A percentile compares a stretch with the other conserved stretches of the same genome.
phyloP scores from a whole-genome alignment of 1,140 invertebrate genomes.

The Heliconius eleuchia region DNA sequence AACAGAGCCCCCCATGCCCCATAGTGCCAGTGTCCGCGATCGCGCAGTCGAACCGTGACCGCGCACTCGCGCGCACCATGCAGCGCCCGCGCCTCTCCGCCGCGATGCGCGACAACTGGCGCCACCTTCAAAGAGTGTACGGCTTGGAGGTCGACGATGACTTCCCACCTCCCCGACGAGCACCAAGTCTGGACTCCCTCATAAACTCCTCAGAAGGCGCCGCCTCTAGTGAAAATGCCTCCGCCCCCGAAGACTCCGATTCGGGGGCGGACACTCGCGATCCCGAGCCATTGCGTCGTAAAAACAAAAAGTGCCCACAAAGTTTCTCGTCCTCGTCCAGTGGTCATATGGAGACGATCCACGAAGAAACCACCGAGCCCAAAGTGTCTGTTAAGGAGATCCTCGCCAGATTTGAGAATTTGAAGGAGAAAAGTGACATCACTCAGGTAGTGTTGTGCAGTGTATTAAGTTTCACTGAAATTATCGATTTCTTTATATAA shows the following conservation, averaged over 20 bases:
- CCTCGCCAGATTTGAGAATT: conserved; percentile 89
- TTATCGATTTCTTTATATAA: not conserved
- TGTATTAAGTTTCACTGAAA: conserved; percentile 9
- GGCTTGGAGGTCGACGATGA: conserved; percentile 81
- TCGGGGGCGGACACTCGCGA: conserved; percentile 78
- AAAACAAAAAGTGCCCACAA: conserved; percentile 71
- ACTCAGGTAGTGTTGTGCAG: conserved; percentile 47
- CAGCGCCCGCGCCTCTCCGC: conserved; percentile 72
- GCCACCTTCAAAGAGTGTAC: conserved; percentile 71
- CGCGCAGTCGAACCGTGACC: conserved; percentile 59
- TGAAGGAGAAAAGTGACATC: conserved; percentile 79
- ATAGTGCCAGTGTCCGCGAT: conserved; percentile 39
- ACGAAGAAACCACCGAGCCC: conserved; percentile 88
- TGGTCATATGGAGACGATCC: conserved; percentile 89
- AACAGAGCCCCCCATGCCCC: conserved; percentile 40
- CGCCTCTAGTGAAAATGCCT: conserved; percentile 79
- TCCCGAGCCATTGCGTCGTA: conserved; percentile 54
- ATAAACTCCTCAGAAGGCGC: conserved; percentile 84
- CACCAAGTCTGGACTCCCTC: conserved; percentile 84
- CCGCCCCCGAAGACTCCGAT: conserved; percentile 81
- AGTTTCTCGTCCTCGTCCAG: conserved; percentile 83
- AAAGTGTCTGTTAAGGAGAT: conserved; percentile 91
- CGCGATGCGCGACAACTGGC: conserved; percentile 78
- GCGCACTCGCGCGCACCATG: conserved; percentile 75
- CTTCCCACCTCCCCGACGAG: conserved; percentile 64